Conservation (phyloP, 2,113 vertebrate species). For the Setophaga petechia region DNA sequence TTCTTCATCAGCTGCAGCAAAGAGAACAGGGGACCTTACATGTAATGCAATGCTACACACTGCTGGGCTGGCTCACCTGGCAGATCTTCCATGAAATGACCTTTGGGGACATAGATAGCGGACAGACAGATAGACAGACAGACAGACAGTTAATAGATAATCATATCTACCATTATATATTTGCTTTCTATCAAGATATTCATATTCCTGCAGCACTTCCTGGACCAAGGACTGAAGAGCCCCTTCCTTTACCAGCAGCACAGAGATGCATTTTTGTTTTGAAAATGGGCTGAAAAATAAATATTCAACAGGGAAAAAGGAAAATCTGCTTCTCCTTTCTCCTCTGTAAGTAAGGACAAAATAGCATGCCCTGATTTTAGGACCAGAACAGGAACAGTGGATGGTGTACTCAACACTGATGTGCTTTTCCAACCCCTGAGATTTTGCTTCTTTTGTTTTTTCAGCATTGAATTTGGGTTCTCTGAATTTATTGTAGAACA, state of each 20-base stretch:
- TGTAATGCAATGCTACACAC: not conserved
- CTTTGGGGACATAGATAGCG: not conserved
- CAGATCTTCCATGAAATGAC: not conserved
- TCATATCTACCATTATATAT: rapidly evolving
- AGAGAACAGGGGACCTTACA: not conserved
- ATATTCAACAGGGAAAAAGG: not conserved
- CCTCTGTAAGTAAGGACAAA: not conserved
- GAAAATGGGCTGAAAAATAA: not conserved
- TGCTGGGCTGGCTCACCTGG: not conserved
- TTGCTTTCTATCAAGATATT: not conserved
- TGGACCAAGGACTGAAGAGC: not conserved
- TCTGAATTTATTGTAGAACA: not conserved
- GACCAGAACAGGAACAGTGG: not conserved
- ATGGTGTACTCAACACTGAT: not conserved
- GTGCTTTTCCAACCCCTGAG: not conserved
- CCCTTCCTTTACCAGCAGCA: not conserved
- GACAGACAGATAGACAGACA: too few relatives aligned
- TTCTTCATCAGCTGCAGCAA: constrained; percentile 79
- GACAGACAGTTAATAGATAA: not conserved
- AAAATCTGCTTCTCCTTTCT: not conserved
- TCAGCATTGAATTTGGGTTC: not conserved
- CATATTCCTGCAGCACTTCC: not conserved
- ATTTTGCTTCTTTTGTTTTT: not conserved
- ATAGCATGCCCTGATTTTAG: not conserved
- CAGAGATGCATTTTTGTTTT: not conserved